Base-by-base conservation (phyloP, 1,140 invertebrate species). In the Ceratosolen fusciceps region DNA sequence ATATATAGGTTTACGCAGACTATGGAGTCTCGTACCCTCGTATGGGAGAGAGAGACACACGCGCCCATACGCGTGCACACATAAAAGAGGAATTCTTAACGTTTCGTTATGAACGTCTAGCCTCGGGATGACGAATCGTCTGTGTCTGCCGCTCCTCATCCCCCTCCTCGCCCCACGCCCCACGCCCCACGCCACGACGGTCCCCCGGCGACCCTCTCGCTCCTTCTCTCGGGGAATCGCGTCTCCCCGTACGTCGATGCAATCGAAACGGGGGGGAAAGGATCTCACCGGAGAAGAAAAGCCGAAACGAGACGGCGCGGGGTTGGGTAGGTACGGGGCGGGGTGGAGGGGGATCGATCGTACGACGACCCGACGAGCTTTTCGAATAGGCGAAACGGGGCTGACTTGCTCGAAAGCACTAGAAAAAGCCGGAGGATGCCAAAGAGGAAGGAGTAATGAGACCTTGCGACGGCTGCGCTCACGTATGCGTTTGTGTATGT, bases 341-440 rank as follows among this genome's bases (percentile, higher is more conserved):
- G n/a, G 52, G 31, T n/a, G 49, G 34, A 37, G 16, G 37, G 56
- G 26, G 68, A 80, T 80, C 79, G 74, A 80, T 80, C 74, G 79
- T 77, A 77, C 79, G 74, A 77, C 74, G 79, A 80, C 68, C 74
- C 79, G 54, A 34, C 68, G 73, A n/a, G n/a, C n/a, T 67, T 80
- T 77, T 77, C 70, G 37, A 76, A 80, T 72, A 34, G 62, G 43
- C 56, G 34, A 60, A n/a, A 58, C 58, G 26, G 54, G 54, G 21
- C 39, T 14, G 39, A 54, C n/a, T 31, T 19, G 71, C 9, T 26
- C 52, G 56, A 37, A 43, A 43, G 26, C 43, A 67, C 21, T 16
- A 62, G 67, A 75, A 39, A 71, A 39, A 77, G 67, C 56, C 29
- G 67, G 74, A 56, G 65, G 39, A 47, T 67, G 49, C n/a, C n/a